These are phyloP conservation scores for Gopherus evgoodei DNA, from an alignment of 2,113 vertebrate genomes.

Conservation along the genomic window DNA sequence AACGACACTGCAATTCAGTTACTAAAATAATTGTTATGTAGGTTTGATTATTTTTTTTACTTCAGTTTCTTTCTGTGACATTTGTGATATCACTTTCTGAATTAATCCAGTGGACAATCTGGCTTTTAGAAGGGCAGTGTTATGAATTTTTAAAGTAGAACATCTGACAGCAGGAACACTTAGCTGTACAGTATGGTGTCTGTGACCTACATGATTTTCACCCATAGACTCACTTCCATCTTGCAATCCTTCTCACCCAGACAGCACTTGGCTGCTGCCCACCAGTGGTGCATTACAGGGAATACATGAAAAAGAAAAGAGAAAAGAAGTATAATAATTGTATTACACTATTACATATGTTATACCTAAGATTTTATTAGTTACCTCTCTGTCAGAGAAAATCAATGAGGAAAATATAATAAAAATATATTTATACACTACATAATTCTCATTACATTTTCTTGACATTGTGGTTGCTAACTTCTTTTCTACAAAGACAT, in stretches of 20 bases:
- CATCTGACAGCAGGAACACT: not conserved
- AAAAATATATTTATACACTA: constrained; percentile 4
- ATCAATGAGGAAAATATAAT: constrained; percentile 9
- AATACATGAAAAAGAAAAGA: constrained; percentile 54
- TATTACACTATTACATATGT: not conserved
- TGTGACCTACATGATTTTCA: not conserved
- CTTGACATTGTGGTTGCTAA: not conserved
- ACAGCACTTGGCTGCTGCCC: constrained; percentile 67
- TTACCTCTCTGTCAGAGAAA: not conserved
- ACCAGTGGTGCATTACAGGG: constrained; percentile 70
- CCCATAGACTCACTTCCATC: not conserved
- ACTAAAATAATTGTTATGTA: not conserved
- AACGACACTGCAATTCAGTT: rapidly evolving
- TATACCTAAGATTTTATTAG: not conserved
- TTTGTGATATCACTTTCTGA: not conserved
- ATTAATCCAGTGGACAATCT: not conserved
- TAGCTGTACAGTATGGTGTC: not conserved
- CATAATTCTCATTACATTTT: constrained; percentile 27
- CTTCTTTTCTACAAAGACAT: not conserved
- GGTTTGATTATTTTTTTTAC: not conserved
- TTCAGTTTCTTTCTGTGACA: not conserved
- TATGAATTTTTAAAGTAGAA: not conserved
- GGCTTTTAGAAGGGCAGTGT: not conserved
- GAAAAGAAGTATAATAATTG: not conserved
- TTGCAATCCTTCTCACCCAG: not conserved